phyloP scores from a whole-genome alignment of 2,797 vertebrate species.

The Sebastes nivosus region DNA sequence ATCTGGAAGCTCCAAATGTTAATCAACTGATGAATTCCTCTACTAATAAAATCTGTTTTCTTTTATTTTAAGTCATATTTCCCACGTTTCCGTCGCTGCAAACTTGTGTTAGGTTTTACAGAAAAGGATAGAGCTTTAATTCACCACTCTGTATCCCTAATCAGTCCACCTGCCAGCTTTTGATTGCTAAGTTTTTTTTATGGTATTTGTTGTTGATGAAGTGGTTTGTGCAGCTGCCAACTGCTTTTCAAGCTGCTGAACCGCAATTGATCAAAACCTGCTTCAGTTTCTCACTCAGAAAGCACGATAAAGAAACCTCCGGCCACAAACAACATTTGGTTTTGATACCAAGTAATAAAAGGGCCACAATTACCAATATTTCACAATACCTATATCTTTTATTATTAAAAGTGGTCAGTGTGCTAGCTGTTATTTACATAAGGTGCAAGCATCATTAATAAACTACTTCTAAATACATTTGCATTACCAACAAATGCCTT shows the following conservation, averaged over 20 bases:
- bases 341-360: background rate
- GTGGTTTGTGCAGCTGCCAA: background rate
- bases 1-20: background rate
- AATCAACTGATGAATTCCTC: background rate
- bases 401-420: too few species aligned
- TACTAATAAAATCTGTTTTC: background rate
- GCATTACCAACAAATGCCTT: too few species aligned
- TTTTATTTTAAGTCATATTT: background rate
- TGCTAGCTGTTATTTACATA: too few species aligned
- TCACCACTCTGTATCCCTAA: background rate
- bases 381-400: too few species aligned
- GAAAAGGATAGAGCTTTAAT: background rate
- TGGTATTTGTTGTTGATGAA: constrained; percentile 8
- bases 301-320: background rate
- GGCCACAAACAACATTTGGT: background rate
- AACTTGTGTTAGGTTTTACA: background rate
- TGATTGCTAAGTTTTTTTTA: too few species aligned
- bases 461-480: too few species aligned
- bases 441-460: too few species aligned
- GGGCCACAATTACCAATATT: too few species aligned
- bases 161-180: background rate
- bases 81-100: background rate
- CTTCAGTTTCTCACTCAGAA: background rate
- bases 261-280: background rate
- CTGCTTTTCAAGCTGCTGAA: background rate